phyloP scores from a whole-genome alignment of 2,888 invertebrate genomes.

The Dryococelus australis region DNA sequence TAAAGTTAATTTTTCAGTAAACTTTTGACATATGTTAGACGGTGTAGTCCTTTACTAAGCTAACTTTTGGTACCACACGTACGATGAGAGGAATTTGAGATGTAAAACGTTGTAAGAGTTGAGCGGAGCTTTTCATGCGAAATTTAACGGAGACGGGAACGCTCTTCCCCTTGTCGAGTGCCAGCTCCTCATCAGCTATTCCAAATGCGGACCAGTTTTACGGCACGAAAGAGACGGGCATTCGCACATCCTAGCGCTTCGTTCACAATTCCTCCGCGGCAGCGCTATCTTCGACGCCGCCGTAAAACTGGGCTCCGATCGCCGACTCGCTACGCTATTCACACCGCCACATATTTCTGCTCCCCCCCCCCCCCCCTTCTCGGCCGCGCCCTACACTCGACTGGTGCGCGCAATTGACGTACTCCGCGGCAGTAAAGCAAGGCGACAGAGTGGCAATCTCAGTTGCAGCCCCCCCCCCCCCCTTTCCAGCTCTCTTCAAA shows the following conservation, averaged over 20 bases:
- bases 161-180: not conserved
- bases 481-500: too few relatives aligned
- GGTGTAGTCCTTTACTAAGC: too few relatives aligned
- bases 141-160: too few relatives aligned
- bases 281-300: not conserved
- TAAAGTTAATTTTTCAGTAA: too few relatives aligned
- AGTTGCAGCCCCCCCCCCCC: not conserved
- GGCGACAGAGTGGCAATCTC: not conserved
- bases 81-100: too few relatives aligned
- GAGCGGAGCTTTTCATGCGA: too few relatives aligned
- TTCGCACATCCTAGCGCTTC: not conserved
- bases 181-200: conserved; percentile 1
- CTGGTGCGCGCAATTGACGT: not conserved
- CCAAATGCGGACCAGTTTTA: not conserved
- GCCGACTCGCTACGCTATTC: not conserved
- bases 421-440: not conserved
- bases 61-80: too few relatives aligned
- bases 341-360: not conserved
- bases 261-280: not conserved
- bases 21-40: too few relatives aligned
- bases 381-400: not conserved
- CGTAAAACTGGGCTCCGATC: not conserved
- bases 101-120: too few relatives aligned
- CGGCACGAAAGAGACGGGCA: not conserved
- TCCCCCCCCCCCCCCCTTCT: not conserved